Conservation (phyloP, 2,888 invertebrate genomes). For the Apamea sordens region DNA sequence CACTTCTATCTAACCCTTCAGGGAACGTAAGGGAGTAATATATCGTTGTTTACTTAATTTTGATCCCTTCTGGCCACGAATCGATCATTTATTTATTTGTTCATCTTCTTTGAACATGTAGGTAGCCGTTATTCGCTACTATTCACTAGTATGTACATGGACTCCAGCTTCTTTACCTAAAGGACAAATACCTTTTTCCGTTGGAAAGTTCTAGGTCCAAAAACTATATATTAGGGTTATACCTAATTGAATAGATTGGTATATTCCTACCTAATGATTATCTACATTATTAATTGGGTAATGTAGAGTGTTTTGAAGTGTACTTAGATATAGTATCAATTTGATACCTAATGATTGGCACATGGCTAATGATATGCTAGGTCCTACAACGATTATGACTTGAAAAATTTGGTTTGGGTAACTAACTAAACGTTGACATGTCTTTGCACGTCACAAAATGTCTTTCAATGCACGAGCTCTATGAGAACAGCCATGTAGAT, state of each 20-base stretch:
- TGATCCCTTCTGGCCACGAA: background rate
- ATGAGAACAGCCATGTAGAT: background rate
- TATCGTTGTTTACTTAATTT: conserved; percentile 43
- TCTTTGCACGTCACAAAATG: background rate
- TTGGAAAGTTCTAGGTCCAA: background rate
- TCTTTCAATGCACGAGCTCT: background rate
- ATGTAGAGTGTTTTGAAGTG: background rate
- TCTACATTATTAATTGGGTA: background rate
- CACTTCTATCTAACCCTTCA: conserved; percentile 13
- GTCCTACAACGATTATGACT: background rate
- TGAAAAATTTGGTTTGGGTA: background rate
- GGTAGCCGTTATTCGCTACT: background rate
- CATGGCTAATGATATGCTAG: background rate
- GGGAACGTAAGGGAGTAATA: conserved; percentile 30
- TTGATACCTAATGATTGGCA: background rate
- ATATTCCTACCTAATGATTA: conserved; percentile 2
- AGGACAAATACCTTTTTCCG: background rate
- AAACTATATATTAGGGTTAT: background rate
- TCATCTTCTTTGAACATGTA: background rate
- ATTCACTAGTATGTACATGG: too few relatives aligned
- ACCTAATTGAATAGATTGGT: background rate
- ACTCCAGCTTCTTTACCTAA: background rate
- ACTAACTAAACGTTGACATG: background rate
- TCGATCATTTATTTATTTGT: conserved; percentile 40
- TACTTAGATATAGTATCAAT: background rate